These are phyloP conservation scores for Spilosoma lubricipeda DNA, from an alignment of 2,888 invertebrate genomes.

Conservation along the genomic window DNA sequence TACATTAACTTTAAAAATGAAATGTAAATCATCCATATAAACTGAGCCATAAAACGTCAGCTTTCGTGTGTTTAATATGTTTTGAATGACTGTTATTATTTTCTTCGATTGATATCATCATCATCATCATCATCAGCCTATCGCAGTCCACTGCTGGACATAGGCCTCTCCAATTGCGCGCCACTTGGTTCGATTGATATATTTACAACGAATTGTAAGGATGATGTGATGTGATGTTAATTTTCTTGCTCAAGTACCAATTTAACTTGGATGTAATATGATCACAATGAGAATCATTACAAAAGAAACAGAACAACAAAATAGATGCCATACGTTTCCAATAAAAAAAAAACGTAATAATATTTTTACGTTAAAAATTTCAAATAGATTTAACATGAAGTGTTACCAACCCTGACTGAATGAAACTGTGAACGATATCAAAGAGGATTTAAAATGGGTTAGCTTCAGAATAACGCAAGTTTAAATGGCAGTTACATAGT, in stretches of 20 bases:
- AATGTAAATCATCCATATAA: not conserved
- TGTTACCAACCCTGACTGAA: not conserved
- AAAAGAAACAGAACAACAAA: not conserved
- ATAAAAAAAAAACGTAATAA: not conserved
- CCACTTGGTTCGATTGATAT: not conserved
- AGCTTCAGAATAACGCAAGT: not conserved
- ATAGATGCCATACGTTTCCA: not conserved
- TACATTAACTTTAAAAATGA: too few relatives aligned
- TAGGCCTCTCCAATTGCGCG: too few relatives aligned
- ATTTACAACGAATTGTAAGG: not conserved
- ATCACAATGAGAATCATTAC: not conserved
- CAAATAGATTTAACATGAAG: not conserved
- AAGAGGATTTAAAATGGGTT: not conserved
- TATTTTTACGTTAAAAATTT: not conserved
- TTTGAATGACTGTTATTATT: not conserved
- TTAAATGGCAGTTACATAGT: conserved; percentile 4
- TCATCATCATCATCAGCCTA: too few relatives aligned
- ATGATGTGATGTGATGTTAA: too few relatives aligned
- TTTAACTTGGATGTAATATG: not conserved
- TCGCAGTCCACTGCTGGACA: too few relatives aligned
- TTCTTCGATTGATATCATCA: not conserved
- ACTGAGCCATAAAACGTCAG: not conserved
- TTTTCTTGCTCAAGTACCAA: not conserved
- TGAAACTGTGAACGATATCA: not conserved
- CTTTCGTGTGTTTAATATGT: too few relatives aligned